phyloP scores from a whole-genome alignment of 92 coral and sea anemone genomes.

The Epizoanthus illoricatus region DNA sequence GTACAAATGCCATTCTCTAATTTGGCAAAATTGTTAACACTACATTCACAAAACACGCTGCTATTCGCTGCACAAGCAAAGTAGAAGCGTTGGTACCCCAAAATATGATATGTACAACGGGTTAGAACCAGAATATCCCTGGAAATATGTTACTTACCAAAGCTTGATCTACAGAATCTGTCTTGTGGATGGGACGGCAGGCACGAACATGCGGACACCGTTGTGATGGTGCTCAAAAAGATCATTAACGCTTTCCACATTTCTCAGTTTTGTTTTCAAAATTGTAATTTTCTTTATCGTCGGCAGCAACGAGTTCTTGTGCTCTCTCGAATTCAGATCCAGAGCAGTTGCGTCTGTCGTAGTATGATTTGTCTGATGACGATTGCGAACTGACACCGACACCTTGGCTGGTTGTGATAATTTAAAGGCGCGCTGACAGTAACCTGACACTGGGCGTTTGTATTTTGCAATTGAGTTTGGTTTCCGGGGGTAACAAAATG shows the following conservation, averaged over 20 bases:
- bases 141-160: conserved; percentile 65
- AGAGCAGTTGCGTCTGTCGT: neutral
- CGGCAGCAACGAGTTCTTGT: neutral
- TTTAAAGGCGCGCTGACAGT: conserved; percentile 19
- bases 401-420: conserved; percentile 4
- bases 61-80: too few species aligned
- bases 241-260: conserved; percentile 15
- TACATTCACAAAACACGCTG: too few species aligned
- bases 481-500: conserved; percentile 13
- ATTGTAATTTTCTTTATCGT: conserved; percentile 8
- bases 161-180: conserved; percentile 84
- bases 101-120: too few species aligned
- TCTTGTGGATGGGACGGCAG: conserved; percentile 90
- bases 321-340: neutral
- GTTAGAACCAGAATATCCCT: too few species aligned
- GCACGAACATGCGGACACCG: conserved; percentile 73
- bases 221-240: neutral
- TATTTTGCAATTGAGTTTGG: conserved; percentile 11
- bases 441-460: conserved; percentile 32
- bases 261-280: neutral
- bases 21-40: neutral
- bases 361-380: neutral
- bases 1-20: neutral
- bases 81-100: too few species aligned
- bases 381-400: conserved; percentile 24